phyloP scores from a whole-genome alignment of 1,140 invertebrate genomes.

The Procambarus virginalis region DNA sequence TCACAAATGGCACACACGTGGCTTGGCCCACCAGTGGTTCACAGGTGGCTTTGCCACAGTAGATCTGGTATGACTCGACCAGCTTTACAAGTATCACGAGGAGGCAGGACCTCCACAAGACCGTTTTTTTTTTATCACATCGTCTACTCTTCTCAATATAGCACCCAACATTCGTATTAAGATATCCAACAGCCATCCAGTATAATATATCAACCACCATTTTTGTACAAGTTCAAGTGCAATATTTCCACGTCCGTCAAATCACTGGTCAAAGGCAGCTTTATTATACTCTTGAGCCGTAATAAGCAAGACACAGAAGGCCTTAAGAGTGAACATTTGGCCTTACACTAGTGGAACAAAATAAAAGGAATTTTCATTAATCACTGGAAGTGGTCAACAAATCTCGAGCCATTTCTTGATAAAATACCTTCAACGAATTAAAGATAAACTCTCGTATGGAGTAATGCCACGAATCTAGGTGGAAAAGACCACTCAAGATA shows the following conservation, averaged over 20 bases:
- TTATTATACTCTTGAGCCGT: not conserved
- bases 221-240: not conserved
- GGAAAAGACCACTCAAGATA: too few relatives aligned
- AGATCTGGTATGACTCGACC: not conserved
- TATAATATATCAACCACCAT: not conserved
- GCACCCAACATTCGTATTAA: not conserved
- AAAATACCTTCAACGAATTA: too few relatives aligned
- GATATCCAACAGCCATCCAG: not conserved
- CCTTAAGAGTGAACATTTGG: too few relatives aligned
- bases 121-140: not conserved
- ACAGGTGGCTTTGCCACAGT: not conserved
- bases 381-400: too few relatives aligned
- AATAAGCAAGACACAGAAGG: not conserved
- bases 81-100: not conserved
- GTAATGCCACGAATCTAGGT: too few relatives aligned
- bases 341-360: too few relatives aligned
- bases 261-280: not conserved
- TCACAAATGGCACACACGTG: not conserved
- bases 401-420: too few relatives aligned
- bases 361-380: too few relatives aligned
- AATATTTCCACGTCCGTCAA: not conserved
- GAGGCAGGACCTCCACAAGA: not conserved
- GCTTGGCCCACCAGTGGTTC: not conserved
- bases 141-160: not conserved
- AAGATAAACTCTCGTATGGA: too few relatives aligned